phyloP scores from a whole-genome alignment of 2,888 invertebrate species.

The Meteorus cinctellus region DNA sequence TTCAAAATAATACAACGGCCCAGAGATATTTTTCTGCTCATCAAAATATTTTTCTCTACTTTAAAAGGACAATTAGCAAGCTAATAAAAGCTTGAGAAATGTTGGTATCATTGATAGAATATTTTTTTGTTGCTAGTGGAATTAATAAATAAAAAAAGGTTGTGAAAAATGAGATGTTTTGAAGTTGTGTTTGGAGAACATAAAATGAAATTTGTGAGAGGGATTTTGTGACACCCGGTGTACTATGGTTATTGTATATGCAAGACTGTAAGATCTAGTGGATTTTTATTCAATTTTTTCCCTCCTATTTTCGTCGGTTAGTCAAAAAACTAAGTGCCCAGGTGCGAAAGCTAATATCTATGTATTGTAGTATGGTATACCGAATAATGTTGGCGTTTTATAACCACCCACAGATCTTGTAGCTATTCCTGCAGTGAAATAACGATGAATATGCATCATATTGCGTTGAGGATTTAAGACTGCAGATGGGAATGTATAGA shows the following conservation, averaged over 20 bases:
- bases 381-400: constrained; percentile 29
- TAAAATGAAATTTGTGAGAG: not conserved
- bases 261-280: not conserved
- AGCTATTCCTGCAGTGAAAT: constrained; percentile 12
- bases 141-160: not conserved
- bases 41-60: not conserved
- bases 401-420: constrained; percentile 11
- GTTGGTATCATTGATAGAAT: not conserved
- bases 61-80: not conserved
- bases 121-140: not conserved
- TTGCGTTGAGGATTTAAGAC: constrained; percentile 1
- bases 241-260: not conserved
- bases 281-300: not conserved
- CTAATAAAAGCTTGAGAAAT: not conserved
- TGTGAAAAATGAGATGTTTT: not conserved
- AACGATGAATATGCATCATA: constrained; percentile 32
- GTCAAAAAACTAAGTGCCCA: constrained; percentile 20
- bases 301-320: not conserved
- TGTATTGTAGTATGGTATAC: not conserved
- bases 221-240: not conserved
- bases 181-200: not conserved
- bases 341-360: constrained; percentile 15
- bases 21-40: not conserved
- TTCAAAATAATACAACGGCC: not conserved
- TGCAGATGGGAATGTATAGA: not conserved